Evolutionary conservation across 2,113 vertebrate genomes (phyloP), one percentile per base, ranked within the genome.

Genomic region (Oryzias javanicus): DNA sequence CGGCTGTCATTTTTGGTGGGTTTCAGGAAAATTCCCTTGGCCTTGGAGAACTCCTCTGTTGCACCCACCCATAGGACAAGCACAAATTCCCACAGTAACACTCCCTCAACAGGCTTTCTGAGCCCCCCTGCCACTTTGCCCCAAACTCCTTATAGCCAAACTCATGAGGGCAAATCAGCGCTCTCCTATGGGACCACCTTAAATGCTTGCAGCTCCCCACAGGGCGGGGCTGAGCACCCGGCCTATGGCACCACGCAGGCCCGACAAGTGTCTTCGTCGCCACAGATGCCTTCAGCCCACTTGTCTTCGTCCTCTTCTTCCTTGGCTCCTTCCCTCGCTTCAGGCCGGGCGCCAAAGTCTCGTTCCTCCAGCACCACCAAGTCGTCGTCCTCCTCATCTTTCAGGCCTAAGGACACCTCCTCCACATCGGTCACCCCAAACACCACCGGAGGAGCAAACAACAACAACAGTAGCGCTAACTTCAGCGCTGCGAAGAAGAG

Each of bases 141-240:
- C 22, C 88, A 94, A 19, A 92, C 94, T 65, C 90, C 94, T 88
- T 96, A 94, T 45, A 72, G 87, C 79, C 91, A 92, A 70, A 93
- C 94, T 41, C 92, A 93, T 1, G 93, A 84, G 62, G 89, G 82
- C 70, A 98, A 93, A 86, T 88, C 90, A 16, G 89, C 91, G 82
- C 94, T 95, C 70, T 94, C 96, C 13, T 96, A 98, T 6, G 96
- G 96, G 88, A 98, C 96, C 67, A 95, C 96, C 25, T 93, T 97
- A 25, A 98, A 91, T n/a, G 94, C 95, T 88, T 95, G 93, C 58
- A 93, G 93, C 47, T 92, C 95, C 35, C 58, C 91, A 5, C 81
- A 93, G 53, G 92, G 95, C 18, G 90, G 92, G 0, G 73, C 93
- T 78, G 96, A 98, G 79, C 94, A 96, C 74, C 93, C 91, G 81